Evolutionary conservation across 2,113 vertebrate species (phyloP).

Genomic region (Cyprinodon variegatus): DNA sequence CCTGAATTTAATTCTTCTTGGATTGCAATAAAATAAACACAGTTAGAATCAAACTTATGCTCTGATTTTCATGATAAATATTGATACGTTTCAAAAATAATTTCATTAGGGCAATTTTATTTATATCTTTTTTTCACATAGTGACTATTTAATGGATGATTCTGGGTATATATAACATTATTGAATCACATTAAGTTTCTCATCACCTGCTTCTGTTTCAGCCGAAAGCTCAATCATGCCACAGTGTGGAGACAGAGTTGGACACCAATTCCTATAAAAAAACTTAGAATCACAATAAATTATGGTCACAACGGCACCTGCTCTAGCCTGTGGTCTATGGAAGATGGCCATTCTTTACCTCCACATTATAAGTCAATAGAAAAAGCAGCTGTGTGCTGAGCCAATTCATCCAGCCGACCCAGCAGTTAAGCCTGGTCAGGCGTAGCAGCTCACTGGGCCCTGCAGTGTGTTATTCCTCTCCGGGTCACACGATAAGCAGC

Average conservation of each 20-base stretch:
- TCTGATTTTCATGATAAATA: no score
- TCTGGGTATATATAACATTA: neutral
- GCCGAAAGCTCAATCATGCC: conserved; percentile 27
- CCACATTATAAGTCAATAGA: conserved; percentile 67
- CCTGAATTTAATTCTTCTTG: neutral
- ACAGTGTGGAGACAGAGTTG: conserved; percentile 43
- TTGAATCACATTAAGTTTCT: neutral
- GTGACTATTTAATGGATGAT: neutral
- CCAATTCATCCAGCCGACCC: conserved; percentile 52
- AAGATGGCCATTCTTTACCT: conserved; percentile 68
- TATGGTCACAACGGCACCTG: conserved; percentile 50
- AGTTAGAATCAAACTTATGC: neutral
- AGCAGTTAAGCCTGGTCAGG: conserved; percentile 63
- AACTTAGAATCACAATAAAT: conserved; percentile 45
- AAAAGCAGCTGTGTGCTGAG: conserved; percentile 46
- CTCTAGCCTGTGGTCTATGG: conserved; percentile 41
- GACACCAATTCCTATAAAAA: conserved; percentile 43
- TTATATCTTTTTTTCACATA: neutral
- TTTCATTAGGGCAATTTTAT: neutral
- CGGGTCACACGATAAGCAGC: conserved; percentile 74
- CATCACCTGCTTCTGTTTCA: conserved; percentile 6
- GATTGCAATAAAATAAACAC: neutral
- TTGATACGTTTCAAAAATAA: neutral
- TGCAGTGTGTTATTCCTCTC: conserved; percentile 63
- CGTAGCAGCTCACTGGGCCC: conserved; percentile 58